Evolutionary conservation across 2,888 invertebrate species (phyloP), one percentile per base, ranked within the genome.

Genomic region (Dryococelus australis): DNA sequence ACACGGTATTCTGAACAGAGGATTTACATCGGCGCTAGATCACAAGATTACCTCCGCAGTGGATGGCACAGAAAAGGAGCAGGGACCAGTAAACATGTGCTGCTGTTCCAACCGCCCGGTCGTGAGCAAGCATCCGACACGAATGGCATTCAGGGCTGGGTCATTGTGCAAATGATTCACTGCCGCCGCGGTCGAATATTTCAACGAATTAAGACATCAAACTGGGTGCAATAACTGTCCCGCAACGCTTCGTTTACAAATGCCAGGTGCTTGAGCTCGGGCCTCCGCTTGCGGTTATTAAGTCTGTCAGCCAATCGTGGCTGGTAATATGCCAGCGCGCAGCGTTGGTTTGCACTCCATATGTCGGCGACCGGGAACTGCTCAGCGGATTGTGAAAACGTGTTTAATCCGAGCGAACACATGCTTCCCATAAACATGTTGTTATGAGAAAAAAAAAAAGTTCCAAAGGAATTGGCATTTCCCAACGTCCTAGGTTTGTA

Each of bases 191-290:
- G n/a, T 1, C 65, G 8, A n/a, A n/a, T 65, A 65, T 65, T 20
- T 65, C 65, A 20, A 65, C 65, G 65, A 65, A 65, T 65, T 65
- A 65, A 65, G 65, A 65, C 65, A 65, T 65, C 65, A 65, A 65
- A 8, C n/a, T 8, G 24, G 65, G 65, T 10, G 65, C 65, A 65
- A 65, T 65, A 65, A 24, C 65, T 24, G 65, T 24, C 65, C 2
- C 65, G 65, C 20, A 8, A 16, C 65, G 65, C 2, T 65, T 20
- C 65, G 65, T 8, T 65, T 65, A 65, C 20, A 16, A 16, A 8
- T 8, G 24, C 65, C 65, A 65, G 65, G 65, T 65, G 65, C 24
- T 20, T 6, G 51, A 16, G 20, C 4, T 20, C 0, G 12, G 51
- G 51, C 51, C 51, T 12, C 20, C 20, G 51, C 51, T 51, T 20